Evolutionary conservation across 2,113 vertebrate genomes (phyloP).

Genomic region (Danionella cerebrum): DNA sequence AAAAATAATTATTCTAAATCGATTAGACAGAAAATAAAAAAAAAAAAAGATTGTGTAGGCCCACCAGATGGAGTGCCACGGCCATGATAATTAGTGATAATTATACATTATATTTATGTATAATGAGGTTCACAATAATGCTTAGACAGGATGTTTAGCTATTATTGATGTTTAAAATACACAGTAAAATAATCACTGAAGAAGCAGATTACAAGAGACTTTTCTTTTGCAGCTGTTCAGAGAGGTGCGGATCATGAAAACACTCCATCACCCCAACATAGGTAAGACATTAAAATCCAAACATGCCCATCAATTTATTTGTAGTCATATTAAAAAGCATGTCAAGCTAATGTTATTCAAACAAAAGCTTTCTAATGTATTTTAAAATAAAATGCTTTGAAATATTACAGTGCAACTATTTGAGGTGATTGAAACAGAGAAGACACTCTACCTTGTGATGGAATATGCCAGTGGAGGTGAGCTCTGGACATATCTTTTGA

Average conservation of each 20-base stretch:
- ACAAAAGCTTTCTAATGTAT: background rate
- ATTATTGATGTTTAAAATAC: too few relatives aligned
- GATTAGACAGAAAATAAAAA: too few relatives aligned
- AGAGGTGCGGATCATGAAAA: conserved; percentile 91
- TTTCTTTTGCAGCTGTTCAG: conserved; percentile 74
- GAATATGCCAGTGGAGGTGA: conserved; percentile 83
- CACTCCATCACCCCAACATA: conserved; percentile 87
- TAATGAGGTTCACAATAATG: too few relatives aligned
- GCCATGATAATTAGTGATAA: too few relatives aligned
- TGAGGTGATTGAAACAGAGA: conserved; percentile 87
- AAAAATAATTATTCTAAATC: too few relatives aligned
- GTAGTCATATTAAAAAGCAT: background rate
- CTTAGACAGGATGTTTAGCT: too few relatives aligned
- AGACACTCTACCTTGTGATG: conserved; percentile 88
- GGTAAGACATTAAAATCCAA: conserved; percentile 61
- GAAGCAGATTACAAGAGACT: too few relatives aligned
- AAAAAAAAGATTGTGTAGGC: too few relatives aligned
- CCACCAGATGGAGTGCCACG: too few relatives aligned
- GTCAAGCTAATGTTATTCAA: background rate
- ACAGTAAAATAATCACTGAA: too few relatives aligned
- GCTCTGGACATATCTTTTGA: too few relatives aligned
- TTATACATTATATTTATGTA: too few relatives aligned
- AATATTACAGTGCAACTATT: conserved; percentile 78
- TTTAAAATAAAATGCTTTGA: background rate
- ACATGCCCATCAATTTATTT: background rate